Evolutionary conservation across 2,797 vertebrate genomes (phyloP).

Genomic region (Chrosomus eos): DNA sequence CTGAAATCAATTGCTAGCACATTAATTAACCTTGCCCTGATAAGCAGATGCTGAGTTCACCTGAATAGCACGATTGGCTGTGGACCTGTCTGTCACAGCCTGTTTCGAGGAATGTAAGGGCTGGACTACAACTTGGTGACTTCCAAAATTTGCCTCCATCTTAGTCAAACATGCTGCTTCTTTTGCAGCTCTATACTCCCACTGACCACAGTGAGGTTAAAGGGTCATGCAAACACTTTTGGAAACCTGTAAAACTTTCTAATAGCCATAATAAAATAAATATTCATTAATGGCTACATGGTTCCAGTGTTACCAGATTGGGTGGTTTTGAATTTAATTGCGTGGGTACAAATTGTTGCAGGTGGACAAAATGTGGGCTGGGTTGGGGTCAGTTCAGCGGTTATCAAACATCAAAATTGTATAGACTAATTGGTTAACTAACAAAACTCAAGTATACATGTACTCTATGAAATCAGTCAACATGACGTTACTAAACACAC

Average conservation of each 20-base stretch:
- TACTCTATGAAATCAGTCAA: neutral
- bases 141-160: slow-evolving; percentile 53
- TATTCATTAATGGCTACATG: neutral
- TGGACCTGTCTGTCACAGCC: slow-evolving; percentile 71
- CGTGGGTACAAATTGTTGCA: neutral
- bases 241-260: neutral
- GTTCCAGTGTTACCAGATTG: neutral
- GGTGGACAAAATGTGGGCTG: neutral
- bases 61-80: slow-evolving; percentile 48
- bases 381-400: neutral
- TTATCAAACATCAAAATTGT: neutral
- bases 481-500: neutral
- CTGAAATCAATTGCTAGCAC: slow-evolving; percentile 48
- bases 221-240: neutral
- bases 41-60: slow-evolving; percentile 61
- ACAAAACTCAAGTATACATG: neutral
- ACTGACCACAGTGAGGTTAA: neutral
- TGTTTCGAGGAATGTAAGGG: slow-evolving; percentile 54
- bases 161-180: neutral
- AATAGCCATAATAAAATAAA: neutral
- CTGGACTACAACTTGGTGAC: slow-evolving; percentile 61
- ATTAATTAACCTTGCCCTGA: slow-evolving; percentile 70
- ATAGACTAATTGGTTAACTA: neutral
- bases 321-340: too few species aligned
- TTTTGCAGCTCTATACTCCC: neutral